Evolutionary conservation across 1,140 invertebrate species (phyloP).

Genomic region (Teleopsis dalmanni): DNA sequence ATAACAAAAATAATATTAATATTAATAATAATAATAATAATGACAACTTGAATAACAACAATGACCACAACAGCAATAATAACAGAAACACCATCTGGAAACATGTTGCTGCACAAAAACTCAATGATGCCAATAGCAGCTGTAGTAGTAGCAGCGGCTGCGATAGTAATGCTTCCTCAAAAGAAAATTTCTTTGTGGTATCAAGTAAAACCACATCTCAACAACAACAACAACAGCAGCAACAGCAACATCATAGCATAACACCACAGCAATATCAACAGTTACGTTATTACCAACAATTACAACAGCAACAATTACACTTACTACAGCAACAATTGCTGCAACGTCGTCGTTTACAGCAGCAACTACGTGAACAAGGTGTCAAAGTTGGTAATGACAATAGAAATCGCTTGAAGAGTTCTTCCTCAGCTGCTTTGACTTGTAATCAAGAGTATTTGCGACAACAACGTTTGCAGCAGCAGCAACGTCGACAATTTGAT

Average conservation of each 20-base stretch:
- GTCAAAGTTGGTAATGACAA: conserved; percentile 10
- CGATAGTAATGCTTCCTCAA: conserved; percentile 25
- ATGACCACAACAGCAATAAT: conserved; percentile 2
- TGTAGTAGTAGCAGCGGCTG: conserved; percentile 37
- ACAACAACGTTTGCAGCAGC: conserved; percentile 21
- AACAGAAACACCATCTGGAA: conserved; percentile 19
- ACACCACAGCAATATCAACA: conserved; percentile 35
- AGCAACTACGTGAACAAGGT: conserved; percentile 30
- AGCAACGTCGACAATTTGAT: conserved; percentile 14
- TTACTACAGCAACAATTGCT: conserved; percentile 34
- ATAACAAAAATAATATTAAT: conserved; percentile 2
- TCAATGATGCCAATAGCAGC: conserved; percentile 13
- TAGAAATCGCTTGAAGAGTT: neutral
- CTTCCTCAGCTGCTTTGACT: conserved; percentile 15
- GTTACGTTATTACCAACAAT: conserved; percentile 34
- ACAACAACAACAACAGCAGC: conserved; percentile 20
- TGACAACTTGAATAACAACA: conserved; percentile 20
- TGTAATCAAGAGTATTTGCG: conserved; percentile 40
- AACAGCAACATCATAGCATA: conserved; percentile 20
- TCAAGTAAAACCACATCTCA: conserved; percentile 11
- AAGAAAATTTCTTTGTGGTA: conserved; percentile 32
- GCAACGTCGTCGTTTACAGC: conserved; percentile 30
- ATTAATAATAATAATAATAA: conserved; percentile 11
- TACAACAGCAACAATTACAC: conserved; percentile 39
- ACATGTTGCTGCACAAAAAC: conserved; percentile 20